Evolutionary conservation across 2,797 vertebrate genomes (phyloP).

Genomic region (Spinibarbus caldwelli): DNA sequence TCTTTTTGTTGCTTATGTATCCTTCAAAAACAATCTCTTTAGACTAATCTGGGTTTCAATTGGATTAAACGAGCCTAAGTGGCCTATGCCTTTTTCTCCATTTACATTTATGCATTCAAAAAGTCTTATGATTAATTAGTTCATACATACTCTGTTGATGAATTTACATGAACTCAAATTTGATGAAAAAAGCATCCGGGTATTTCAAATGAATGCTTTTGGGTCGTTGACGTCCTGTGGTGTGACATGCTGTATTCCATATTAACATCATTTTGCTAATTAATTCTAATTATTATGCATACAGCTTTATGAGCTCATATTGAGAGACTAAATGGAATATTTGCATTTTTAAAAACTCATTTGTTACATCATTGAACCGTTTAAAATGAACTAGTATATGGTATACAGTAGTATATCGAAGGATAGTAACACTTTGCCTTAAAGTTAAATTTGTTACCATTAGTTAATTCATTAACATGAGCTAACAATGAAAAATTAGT

Average conservation of each 20-base stretch:
- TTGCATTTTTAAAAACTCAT: background rate
- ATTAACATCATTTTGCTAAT: constrained; percentile 2
- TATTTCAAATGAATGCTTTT: background rate
- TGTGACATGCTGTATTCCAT: background rate
- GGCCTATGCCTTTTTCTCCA: background rate
- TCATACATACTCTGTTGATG: background rate
- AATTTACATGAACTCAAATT: background rate
- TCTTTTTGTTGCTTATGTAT: background rate
- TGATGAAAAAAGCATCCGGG: background rate
- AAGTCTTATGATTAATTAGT: background rate
- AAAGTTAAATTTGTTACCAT: background rate
- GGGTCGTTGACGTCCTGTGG: background rate
- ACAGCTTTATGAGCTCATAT: background rate
- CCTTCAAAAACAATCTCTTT: background rate
- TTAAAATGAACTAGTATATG: background rate
- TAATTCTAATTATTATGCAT: constrained; percentile 13
- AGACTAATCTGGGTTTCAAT: background rate
- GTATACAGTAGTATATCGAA: background rate
- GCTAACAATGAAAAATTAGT: background rate
- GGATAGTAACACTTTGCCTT: background rate
- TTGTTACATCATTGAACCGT: background rate
- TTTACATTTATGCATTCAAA: background rate
- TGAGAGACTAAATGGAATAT: constrained; percentile 15
- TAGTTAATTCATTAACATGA: background rate
- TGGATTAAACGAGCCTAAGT: background rate